Conservation (phyloP, 2,888 invertebrate genomes). For the Rhingia campestris region DNA sequence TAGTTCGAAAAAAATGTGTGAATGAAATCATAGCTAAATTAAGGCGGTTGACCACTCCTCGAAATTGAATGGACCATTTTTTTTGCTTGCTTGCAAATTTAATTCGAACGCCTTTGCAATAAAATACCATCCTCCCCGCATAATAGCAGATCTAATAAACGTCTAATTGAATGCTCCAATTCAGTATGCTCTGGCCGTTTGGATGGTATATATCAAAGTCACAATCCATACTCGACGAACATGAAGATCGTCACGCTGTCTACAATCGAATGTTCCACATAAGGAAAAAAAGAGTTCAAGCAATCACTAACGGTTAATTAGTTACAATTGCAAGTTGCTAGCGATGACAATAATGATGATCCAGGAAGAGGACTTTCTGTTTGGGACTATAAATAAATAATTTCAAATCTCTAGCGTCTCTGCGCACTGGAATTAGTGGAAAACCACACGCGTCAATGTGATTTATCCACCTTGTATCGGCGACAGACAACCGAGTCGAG, state of each 20-base stretch:
- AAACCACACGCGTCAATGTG: conserved; percentile 1
- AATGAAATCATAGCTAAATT: conserved; percentile 63
- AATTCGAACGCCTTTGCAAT: conserved; percentile 1
- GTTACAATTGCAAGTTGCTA: conserved; percentile 39
- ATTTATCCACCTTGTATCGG: conserved; percentile 30
- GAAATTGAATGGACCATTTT: conserved; percentile 23
- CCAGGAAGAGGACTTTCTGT: conserved; percentile 45
- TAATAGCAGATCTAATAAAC: conserved; percentile 39
- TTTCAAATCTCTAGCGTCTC: conserved; percentile 19
- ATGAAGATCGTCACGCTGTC: conserved; percentile 42
- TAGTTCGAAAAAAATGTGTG: conserved; percentile 4
- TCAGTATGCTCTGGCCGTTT: too few species aligned
- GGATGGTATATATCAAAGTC: conserved; percentile 23
- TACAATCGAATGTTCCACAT: conserved; percentile 14
- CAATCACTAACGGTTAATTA: conserved; percentile 65
- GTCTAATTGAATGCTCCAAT: conserved; percentile 47
- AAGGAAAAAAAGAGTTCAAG: conserved; percentile 35
- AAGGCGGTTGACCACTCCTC: conserved; percentile 18
- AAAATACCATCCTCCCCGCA: neutral
- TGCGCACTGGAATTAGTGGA: conserved; percentile 12
- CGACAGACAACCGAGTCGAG: conserved; percentile 4
- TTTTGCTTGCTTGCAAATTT: conserved; percentile 44
- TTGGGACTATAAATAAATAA: conserved; percentile 49
- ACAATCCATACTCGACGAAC: neutral
- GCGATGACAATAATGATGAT: conserved; percentile 4